These are phyloP conservation scores for Acanthosepion lycidas DNA, from an alignment of 2,888 invertebrate species.

Conservation along the genomic window DNA sequence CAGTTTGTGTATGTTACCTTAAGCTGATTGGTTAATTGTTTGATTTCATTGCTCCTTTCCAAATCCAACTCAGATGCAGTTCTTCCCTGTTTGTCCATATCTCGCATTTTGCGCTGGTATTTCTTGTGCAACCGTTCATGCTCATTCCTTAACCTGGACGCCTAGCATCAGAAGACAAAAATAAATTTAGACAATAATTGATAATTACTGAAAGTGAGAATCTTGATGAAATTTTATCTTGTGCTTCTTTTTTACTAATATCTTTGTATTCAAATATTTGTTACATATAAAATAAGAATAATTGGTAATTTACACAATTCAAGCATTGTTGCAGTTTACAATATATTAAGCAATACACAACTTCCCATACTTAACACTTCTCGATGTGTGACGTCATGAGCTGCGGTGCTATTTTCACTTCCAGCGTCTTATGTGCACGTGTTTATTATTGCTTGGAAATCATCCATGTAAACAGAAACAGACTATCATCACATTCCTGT, in stretches of 20 bases:
- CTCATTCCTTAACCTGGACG: conserved; percentile 64
- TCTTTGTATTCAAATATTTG: no score
- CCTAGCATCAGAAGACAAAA: conserved; percentile 53
- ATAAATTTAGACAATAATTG: background rate
- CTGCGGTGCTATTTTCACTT: no score
- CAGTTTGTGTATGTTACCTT: conserved; percentile 55
- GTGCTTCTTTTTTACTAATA: no score
- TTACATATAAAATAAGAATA: background rate
- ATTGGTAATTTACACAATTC: background rate
- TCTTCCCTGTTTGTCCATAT: background rate
- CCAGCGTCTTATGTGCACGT: no score
- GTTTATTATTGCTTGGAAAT: no score
- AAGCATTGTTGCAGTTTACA: background rate
- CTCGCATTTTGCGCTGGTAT: conserved; percentile 51
- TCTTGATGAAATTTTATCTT: no score
- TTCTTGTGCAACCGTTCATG: conserved; percentile 67
- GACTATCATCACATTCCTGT: no score
- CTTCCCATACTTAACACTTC: no score
- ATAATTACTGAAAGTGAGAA: background rate
- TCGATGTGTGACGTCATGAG: no score
- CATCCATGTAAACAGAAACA: no score
- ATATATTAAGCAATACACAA: no score
- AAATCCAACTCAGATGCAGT: conserved; percentile 52
- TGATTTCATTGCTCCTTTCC: conserved; percentile 57
- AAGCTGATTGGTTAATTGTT: conserved; percentile 56